These are phyloP conservation scores for Montipora capricornis DNA, from an alignment of 64 coral and sea anemone species.

Conservation along the genomic window DNA sequence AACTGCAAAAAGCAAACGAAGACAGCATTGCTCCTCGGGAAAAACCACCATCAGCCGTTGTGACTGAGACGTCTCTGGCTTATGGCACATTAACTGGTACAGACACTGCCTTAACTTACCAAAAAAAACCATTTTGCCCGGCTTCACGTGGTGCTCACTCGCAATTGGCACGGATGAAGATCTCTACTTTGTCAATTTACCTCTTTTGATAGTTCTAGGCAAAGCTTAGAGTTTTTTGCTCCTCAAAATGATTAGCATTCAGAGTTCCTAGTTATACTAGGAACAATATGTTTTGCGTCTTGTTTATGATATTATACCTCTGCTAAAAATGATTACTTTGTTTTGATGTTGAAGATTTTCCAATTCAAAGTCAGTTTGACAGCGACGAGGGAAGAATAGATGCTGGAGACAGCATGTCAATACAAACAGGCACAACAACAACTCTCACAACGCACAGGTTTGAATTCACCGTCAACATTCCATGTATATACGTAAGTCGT, in stretches of 20 bases:
- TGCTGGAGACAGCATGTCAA: constrained; percentile 55
- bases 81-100: constrained; percentile 1
- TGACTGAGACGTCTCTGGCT: background rate
- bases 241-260: too few relatives aligned
- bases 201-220: background rate
- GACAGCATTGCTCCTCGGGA: background rate
- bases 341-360: constrained; percentile 29
- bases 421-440: constrained; percentile 52
- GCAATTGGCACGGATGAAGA: too few relatives aligned
- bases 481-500: too few relatives aligned
- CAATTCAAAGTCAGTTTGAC: constrained; percentile 26
- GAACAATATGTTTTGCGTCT: too few relatives aligned
- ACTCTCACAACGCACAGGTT: background rate
- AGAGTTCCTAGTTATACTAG: too few relatives aligned
- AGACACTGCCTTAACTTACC: too few relatives aligned
- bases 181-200: too few relatives aligned
- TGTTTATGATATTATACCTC: too few relatives aligned
- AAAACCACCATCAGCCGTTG: background rate
- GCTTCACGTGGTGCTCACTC: too few relatives aligned
- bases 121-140: too few relatives aligned
- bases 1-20: constrained; percentile 16
- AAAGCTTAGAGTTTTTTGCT: too few relatives aligned
- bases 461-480: too few relatives aligned
- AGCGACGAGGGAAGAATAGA: constrained; percentile 60
- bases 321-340: background rate